phyloP scores from a whole-genome alignment of 2,113 vertebrate genomes.

The Hydropotes inermis region DNA sequence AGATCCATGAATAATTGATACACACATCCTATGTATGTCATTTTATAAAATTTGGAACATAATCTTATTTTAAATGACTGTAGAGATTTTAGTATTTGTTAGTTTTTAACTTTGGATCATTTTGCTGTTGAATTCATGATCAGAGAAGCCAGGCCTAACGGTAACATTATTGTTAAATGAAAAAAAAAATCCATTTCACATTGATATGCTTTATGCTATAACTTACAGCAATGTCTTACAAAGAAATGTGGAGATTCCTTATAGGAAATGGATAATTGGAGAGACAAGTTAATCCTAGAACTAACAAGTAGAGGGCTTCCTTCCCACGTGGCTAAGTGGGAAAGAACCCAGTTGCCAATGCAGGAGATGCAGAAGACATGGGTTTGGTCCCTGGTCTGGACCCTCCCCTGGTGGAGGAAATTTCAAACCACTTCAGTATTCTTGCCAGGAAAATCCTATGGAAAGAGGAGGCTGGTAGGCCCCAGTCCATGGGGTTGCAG shows the following conservation, averaged over 20 bases:
- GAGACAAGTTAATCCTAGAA: not conserved
- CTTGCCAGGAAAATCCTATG: not conserved
- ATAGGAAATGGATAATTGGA: not conserved
- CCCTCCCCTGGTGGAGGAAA: not conserved
- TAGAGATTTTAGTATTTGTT: not conserved
- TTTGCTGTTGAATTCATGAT: not conserved
- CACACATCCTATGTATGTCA: not conserved
- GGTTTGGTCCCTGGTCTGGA: not conserved
- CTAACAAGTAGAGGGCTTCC: not conserved
- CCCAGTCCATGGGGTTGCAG: not conserved
- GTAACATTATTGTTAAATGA: not conserved
- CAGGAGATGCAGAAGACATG: not conserved
- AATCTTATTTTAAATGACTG: not conserved
- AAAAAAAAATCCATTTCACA: not conserved
- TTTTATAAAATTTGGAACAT: conserved; percentile 14
- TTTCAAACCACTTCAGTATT: not conserved
- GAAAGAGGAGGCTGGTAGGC: not conserved
- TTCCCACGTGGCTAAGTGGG: not conserved
- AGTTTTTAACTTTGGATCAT: conserved; percentile 11
- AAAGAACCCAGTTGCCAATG: not conserved
- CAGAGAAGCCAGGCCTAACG: not conserved
- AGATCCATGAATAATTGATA: not conserved
- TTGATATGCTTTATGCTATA: not conserved
- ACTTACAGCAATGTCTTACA: not conserved
- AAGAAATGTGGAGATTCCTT: not conserved